Base-by-base conservation (phyloP, 2,113 vertebrate species). In the Leuciscus idus region DNA sequence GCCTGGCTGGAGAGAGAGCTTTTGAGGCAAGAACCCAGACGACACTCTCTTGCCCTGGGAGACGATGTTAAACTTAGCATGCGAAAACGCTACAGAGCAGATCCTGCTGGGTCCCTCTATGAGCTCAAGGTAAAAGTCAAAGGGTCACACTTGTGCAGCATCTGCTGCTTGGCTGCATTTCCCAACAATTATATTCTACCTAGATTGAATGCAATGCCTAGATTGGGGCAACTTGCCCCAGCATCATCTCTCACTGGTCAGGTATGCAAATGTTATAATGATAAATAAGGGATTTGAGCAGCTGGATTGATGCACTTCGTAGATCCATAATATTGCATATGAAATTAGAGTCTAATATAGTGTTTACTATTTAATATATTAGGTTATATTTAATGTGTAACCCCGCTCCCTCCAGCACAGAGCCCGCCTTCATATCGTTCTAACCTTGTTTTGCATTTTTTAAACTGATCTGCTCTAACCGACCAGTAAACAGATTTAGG, bases 1-100 rank as follows among this genome's bases (percentile, higher is more conserved):
- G 85, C 90, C 68, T 94, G 93, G 93, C 81, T 95, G 81, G 70
- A 91, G 85, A 85, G 80, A 85, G 94, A 95, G 84, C 79, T 91
- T 21, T 84, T 94, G 74, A 94, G 88, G 36, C 36, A 88, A 21
- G 90, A 92, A 64, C 79, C 66, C 48, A 75, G 83, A 55, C 88
- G 91, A 62, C 93, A 92, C 84, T 94, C 92, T 0, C 4, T 94
- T 0, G 33, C 90, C 57, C 83, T 93, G 2, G 83, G 78, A 50
- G 91, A 94, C 77, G 86, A 87, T 0, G 0, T 82, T 15, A n/a
- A 81, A 43, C 82, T 84, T 12, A 83, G 1, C 1, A 81, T 30
- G 88, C 90, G 11, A 0, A 84, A 73, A 7, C 91, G 57, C 2
- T 74, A 6, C 64, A 64, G 9, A 0, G 6, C 17, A 1, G 86